Percentiles rank a stretch among this genome's conserved stretches.
phyloP scores from a whole-genome alignment of 2,113 vertebrate species.

The Alouatta palliata region DNA sequence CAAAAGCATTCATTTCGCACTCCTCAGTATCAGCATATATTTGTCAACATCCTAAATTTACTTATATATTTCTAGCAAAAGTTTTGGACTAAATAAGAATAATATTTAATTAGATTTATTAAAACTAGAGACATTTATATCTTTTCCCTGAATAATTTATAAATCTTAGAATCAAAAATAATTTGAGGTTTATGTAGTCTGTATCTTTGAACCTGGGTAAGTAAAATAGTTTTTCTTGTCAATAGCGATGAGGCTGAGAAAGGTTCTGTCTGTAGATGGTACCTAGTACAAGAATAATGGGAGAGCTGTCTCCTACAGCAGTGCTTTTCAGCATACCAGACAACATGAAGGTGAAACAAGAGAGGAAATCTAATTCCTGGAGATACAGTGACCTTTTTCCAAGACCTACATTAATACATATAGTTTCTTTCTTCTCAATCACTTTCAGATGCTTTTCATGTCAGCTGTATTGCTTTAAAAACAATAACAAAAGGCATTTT shows the following conservation, averaged over 20 bases:
- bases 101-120: not conserved
- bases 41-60: not conserved
- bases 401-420: not conserved
- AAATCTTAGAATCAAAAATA: not conserved
- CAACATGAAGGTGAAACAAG: not conserved
- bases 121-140: not conserved
- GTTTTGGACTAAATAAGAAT: not conserved
- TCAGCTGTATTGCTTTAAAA: slow-evolving; percentile 27
- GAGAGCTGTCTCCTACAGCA: not conserved
- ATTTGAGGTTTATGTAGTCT: not conserved
- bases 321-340: not conserved
- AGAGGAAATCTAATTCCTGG: not conserved
- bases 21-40: not conserved
- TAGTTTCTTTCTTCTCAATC: not conserved
- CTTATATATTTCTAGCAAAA: not conserved
- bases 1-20: not conserved
- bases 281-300: not conserved
- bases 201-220: not conserved
- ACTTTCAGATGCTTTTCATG: not conserved
- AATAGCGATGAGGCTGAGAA: not conserved
- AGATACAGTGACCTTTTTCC: not conserved
- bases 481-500: not conserved
- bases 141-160: not conserved
- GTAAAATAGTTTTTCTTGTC: not conserved
- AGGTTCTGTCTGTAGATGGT: not conserved